These are phyloP conservation scores for Etheostoma spectabile DNA, from an alignment of 2,113 vertebrate species.

Conservation along the genomic window DNA sequence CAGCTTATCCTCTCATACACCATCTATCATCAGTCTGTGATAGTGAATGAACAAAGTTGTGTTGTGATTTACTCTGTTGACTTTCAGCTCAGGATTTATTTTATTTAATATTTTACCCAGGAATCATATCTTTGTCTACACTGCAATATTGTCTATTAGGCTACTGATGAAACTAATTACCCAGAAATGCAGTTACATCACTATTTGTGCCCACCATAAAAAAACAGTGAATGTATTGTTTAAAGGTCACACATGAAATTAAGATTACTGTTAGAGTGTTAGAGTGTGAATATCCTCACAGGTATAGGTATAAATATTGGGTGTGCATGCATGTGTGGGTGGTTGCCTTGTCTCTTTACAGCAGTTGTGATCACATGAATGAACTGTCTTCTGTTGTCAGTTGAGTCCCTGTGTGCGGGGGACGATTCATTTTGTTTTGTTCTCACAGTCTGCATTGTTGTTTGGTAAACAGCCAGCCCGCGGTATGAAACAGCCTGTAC, in stretches of 20 bases:
- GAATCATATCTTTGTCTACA: neutral
- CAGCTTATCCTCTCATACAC: neutral
- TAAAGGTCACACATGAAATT: neutral
- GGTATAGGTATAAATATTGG: neutral
- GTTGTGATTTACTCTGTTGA: neutral
- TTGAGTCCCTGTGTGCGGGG: slow-evolving; percentile 1
- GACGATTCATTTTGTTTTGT: slow-evolving; percentile 36
- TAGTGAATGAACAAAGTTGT: neutral
- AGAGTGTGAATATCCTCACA: neutral
- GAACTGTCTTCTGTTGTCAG: slow-evolving; percentile 48
- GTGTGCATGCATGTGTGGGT: slow-evolving; percentile 15
- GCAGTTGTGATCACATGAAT: slow-evolving; percentile 55
- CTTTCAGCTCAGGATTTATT: neutral
- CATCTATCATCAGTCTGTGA: neutral
- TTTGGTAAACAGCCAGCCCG: slow-evolving; percentile 7
- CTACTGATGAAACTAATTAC: neutral
- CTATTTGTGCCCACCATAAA: neutral
- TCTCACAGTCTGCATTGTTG: slow-evolving; percentile 1
- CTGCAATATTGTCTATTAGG: neutral
- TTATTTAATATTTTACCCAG: neutral
- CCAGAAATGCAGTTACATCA: neutral
- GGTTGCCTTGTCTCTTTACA: slow-evolving; percentile 38
- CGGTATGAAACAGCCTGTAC: neutral
- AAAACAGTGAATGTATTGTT: neutral
- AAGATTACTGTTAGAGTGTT: neutral